Evolutionary conservation across 2,797 vertebrate species (phyloP).

Genomic region (Oreortyx pictus): DNA sequence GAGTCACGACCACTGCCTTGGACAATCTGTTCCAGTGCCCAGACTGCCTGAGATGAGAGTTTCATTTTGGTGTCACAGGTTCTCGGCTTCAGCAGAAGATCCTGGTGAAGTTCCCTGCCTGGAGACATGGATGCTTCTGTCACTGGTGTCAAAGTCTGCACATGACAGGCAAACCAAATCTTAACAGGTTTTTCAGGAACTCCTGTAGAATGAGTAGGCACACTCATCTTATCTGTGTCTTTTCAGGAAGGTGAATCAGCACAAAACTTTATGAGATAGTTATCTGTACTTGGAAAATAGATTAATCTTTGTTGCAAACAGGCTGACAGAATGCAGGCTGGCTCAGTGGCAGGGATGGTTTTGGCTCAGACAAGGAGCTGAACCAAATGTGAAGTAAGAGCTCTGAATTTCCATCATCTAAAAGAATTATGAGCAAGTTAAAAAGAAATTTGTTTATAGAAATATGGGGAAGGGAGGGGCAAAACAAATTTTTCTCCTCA

Average conservation of each 20-base stretch:
- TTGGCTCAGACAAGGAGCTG: not conserved
- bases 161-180: not conserved
- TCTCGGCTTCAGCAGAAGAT: not conserved
- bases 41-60: not conserved
- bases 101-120: not conserved
- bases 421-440: not conserved
- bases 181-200: not conserved
- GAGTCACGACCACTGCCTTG: too few species aligned
- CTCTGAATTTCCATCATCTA: not conserved
- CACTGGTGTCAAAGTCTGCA: too few species aligned
- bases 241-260: not conserved
- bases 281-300: not conserved
- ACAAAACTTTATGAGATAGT: not conserved
- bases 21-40: too few species aligned
- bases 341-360: not conserved
- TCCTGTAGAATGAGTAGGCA: not conserved
- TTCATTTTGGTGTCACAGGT: not conserved
- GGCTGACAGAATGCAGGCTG: not conserved
- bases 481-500: not conserved
- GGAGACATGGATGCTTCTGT: too few species aligned
- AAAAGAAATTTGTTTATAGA: not conserved
- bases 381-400: not conserved
- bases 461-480: not conserved
- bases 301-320: not conserved
- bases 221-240: not conserved